A percentile compares a stretch with the other conserved stretches of the same genome.
phyloP scores from a whole-genome alignment of 2,888 invertebrate genomes.

The Stenoptilia bipunctidactyla region DNA sequence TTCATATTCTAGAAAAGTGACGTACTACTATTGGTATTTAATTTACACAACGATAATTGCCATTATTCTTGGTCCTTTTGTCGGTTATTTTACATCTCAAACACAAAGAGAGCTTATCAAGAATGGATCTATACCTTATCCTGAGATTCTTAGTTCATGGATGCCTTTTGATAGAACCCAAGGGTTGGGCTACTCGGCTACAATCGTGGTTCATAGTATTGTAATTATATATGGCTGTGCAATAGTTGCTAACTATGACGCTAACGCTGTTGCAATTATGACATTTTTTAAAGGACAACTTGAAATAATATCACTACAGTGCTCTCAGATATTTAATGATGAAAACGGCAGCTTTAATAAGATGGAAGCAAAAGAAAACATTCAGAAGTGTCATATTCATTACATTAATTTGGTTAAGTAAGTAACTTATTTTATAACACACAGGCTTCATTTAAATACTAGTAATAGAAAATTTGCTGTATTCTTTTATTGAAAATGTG shows the following conservation, averaged over 20 bases:
- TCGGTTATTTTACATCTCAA: slow-evolving; percentile 23
- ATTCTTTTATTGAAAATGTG: no score
- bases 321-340: slow-evolving; percentile 31
- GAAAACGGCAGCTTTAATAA: slow-evolving; percentile 21
- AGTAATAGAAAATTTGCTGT: not conserved
- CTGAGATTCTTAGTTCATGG: slow-evolving; percentile 56
- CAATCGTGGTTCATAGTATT: slow-evolving; percentile 28
- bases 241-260: slow-evolving; percentile 48
- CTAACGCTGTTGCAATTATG: slow-evolving; percentile 48
- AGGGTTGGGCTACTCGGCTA: slow-evolving; percentile 36
- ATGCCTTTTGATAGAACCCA: slow-evolving; percentile 38
- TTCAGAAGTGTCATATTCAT: slow-evolving; percentile 38
- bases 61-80: slow-evolving; percentile 37
- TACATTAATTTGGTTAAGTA: slow-evolving; percentile 40
- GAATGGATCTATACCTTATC: slow-evolving; percentile 31
- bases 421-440: slow-evolving; percentile 11
- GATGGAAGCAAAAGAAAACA: slow-evolving; percentile 25
- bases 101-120: slow-evolving; percentile 22
- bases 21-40: slow-evolving; percentile 41
- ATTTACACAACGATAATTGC: slow-evolving; percentile 33
- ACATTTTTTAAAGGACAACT: slow-evolving; percentile 50
- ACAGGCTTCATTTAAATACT: not conserved
- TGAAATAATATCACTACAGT: slow-evolving; percentile 35
- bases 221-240: slow-evolving; percentile 47
- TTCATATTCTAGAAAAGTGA: slow-evolving; percentile 39